phyloP scores from a whole-genome alignment of 2,113 vertebrate genomes.

The Heliornis fulica region DNA sequence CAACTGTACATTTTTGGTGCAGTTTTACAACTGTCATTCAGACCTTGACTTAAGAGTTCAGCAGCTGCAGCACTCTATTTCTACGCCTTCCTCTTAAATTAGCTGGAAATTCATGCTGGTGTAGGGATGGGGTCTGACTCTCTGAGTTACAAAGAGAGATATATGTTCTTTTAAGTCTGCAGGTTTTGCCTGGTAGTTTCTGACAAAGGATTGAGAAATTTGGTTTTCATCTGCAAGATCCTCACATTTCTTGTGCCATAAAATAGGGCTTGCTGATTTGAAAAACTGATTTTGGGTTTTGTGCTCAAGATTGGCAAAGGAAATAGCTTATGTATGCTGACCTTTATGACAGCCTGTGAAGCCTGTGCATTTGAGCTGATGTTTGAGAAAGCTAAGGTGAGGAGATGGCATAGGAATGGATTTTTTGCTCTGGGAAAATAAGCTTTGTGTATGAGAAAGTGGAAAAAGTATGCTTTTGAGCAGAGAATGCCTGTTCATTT shows the following conservation, averaged over 20 bases:
- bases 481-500: neutral
- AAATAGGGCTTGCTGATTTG: neutral
- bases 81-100: slow-evolving; percentile 27
- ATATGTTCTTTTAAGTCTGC: neutral
- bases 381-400: neutral
- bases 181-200: neutral
- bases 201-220: neutral
- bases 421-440: neutral
- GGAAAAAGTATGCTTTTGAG: neutral
- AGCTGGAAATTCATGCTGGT: neutral
- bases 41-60: neutral
- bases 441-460: neutral
- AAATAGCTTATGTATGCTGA: neutral
- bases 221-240: neutral
- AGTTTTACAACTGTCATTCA: neutral
- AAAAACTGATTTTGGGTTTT: slow-evolving; percentile 19
- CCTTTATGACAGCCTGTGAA: neutral
- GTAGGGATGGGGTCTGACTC: neutral
- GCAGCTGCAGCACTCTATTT: neutral
- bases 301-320: neutral
- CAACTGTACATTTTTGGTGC: neutral
- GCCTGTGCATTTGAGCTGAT: neutral
- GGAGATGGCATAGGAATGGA: neutral
- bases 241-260: neutral
- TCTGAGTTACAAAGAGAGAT: neutral